These are phyloP conservation scores for Silurus glanis DNA, from an alignment of 2,113 vertebrate species.

Conservation along the genomic window DNA sequence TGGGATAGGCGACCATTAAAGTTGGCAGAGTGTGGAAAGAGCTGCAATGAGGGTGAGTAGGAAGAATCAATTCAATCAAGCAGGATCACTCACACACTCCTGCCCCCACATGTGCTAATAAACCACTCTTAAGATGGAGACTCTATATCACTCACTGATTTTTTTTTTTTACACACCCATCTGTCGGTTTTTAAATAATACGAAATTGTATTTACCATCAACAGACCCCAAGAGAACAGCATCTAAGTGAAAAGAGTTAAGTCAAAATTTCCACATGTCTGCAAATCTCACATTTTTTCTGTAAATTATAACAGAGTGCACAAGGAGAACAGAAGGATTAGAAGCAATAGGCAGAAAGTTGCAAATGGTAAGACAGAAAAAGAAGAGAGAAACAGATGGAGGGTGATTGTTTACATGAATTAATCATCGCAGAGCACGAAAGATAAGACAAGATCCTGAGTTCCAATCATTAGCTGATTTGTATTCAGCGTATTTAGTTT, in stretches of 20 bases:
- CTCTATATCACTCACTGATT: not conserved
- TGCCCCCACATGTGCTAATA: conserved; percentile 31
- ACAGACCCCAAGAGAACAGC: not conserved
- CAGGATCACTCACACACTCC: conserved; percentile 54
- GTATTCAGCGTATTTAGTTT: conserved; percentile 64
- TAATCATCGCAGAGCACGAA: conserved; percentile 54
- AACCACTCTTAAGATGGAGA: conserved; percentile 3
- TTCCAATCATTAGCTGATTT: conserved; percentile 55
- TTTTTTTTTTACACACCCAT: not conserved
- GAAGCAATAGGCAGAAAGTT: conserved; percentile 28
- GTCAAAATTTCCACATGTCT: not conserved
- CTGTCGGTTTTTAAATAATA: not conserved
- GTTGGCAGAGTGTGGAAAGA: conserved; percentile 64
- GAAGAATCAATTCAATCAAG: conserved; percentile 75
- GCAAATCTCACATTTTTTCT: not conserved
- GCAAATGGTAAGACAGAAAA: conserved; percentile 17
- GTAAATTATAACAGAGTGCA: not conserved
- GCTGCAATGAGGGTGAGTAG: conserved; percentile 69
- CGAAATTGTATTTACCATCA: not conserved
- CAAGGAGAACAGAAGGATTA: conserved; percentile 32
- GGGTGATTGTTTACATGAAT: conserved; percentile 61
- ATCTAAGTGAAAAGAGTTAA: not conserved
- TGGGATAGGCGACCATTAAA: conserved; percentile 73
- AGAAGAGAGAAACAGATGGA: conserved; percentile 10
- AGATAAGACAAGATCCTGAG: conserved; percentile 46